Evolutionary conservation across 1,140 invertebrate species (phyloP).

Genomic region (Temnothorax curvispinosus): DNA sequence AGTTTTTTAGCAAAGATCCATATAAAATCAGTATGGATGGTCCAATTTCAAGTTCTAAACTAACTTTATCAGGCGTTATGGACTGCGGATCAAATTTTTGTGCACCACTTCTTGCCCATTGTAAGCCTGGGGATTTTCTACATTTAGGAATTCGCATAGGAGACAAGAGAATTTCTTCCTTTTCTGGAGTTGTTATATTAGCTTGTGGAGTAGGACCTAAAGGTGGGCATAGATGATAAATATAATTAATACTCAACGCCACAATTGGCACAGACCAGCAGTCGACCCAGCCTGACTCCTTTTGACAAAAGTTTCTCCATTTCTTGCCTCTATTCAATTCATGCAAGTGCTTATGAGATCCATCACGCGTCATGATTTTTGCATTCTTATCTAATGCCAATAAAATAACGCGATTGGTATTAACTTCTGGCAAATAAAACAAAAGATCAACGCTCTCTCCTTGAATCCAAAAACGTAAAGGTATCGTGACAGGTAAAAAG

Average conservation of each 20-base stretch:
- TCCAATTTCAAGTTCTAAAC: conserved; percentile 96
- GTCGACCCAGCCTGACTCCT: conserved; percentile 95
- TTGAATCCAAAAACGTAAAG: conserved; percentile 96
- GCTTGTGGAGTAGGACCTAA: conserved; percentile 94
- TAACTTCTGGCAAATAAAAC: conserved; percentile 96
- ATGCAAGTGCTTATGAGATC: conserved; percentile 86
- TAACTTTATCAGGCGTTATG: conserved; percentile 94
- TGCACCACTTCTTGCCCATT: conserved; percentile 88
- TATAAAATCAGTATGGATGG: conserved; percentile 96
- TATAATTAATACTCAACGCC: conserved; percentile 95
- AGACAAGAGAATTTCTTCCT: conserved; percentile 96
- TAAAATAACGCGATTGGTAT: conserved; percentile 93
- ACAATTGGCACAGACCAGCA: conserved; percentile 98
- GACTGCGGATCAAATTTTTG: conserved; percentile 95
- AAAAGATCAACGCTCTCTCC: conserved; percentile 96
- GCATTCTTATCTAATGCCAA: conserved; percentile 95
- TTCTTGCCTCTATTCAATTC: conserved; percentile 89
- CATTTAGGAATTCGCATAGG: conserved; percentile 95
- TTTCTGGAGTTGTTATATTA: conserved; percentile 96
- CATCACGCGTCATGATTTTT: conserved; percentile 93
- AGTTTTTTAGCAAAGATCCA: conserved; percentile 94
- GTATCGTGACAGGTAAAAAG: conserved; percentile 95
- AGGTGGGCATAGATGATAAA: conserved; percentile 96
- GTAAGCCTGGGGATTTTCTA: conserved; percentile 89
- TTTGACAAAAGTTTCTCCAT: conserved; percentile 95